Base-by-base conservation (phyloP, 64 coral and sea anemone genomes). In the Pocillopora damicornis region DNA sequence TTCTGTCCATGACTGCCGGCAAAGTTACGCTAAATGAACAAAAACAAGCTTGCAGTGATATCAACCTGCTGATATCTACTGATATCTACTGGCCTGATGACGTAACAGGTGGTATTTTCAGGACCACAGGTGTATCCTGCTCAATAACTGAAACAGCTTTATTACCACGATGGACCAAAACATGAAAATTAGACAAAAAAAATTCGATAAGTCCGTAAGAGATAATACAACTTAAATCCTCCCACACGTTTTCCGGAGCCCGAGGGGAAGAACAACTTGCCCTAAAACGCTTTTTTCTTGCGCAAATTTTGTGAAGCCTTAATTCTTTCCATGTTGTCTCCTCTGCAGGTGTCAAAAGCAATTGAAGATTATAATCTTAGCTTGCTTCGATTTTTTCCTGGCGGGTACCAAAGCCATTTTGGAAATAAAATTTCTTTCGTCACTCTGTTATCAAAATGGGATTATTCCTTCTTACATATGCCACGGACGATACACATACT, bases 11-110 rank as follows among this genome's bases (percentile, higher is more conserved):
- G 65, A 18, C 65, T 85, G 37, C 7, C 0, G 42, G 42, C 38
- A 65, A 85, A 57, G 81, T 85, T 85, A 13, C 72, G 81, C 22
- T 85, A 85, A 84, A 85, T 72, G 81, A 85, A 85, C 81, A 85
- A 85, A 58, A 57, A 72, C 81, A 4, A 9, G 37, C 15, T 85
- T 13, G 10, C 64, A 9, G 65, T 16, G 22, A 37, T 8, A 26
- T 22, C 17, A 65, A 72, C 81, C 67, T n/a, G 67, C 22, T 71
- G 65, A 68, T 68, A n/a, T 71, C 20, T 23, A 51, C 42, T 51
- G 42, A 51, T 51, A 51, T 35, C 67, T 22, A 38, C 63, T 22
- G 20, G 11, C 37, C 57, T 14, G 63, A 17, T 34, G 14, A 15
- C 17, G 4, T 8, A 25, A 57, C 81, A 85, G 81, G 81, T 85